Evolutionary conservation across 2,797 vertebrate species (phyloP).

Genomic region (Brotula barbata): DNA sequence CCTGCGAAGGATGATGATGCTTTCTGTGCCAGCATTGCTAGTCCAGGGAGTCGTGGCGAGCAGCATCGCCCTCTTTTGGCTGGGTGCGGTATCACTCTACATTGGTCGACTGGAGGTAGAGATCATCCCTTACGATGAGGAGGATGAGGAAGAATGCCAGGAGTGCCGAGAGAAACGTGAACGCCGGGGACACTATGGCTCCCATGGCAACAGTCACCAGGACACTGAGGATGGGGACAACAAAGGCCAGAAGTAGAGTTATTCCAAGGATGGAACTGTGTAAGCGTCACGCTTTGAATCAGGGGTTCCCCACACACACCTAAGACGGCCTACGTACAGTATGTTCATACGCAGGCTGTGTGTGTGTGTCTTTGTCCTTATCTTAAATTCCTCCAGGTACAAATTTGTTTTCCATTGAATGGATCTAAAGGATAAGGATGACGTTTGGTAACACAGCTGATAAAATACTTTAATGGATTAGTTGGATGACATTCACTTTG

Average conservation of each 20-base stretch:
- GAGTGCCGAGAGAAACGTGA: constrained; percentile 75
- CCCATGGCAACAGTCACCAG: constrained; percentile 36
- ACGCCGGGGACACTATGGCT: constrained; percentile 51
- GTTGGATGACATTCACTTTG: constrained; percentile 13
- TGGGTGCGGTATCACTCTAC: constrained; percentile 88
- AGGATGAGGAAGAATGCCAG: constrained; percentile 72
- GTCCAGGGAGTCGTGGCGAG: constrained; percentile 77
- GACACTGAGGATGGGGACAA: constrained; percentile 55
- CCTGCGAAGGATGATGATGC: constrained; percentile 85
- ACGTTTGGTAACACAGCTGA: constrained; percentile 24
- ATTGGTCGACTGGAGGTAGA: constrained; percentile 88
- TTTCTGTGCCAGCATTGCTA: constrained; percentile 80
- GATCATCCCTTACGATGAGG: constrained; percentile 83
- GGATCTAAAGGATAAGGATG: too few relatives aligned
- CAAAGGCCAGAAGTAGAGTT: constrained; percentile 70
- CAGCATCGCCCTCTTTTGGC: constrained; percentile 85
- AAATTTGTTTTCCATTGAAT: constrained; percentile 18
- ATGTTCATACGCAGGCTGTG: constrained; percentile 7
- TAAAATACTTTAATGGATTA: constrained; percentile 14
- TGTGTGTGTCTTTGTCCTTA: too few relatives aligned
- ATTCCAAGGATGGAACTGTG: constrained; percentile 1
- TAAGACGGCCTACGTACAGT: constrained; percentile 5
- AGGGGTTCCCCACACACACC: constrained; percentile 17
- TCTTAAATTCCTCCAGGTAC: neutral
- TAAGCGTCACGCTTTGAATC: constrained; percentile 33